Evolutionary conservation across 2,888 invertebrate species (phyloP).

Genomic region (Saturnia pavonia): DNA sequence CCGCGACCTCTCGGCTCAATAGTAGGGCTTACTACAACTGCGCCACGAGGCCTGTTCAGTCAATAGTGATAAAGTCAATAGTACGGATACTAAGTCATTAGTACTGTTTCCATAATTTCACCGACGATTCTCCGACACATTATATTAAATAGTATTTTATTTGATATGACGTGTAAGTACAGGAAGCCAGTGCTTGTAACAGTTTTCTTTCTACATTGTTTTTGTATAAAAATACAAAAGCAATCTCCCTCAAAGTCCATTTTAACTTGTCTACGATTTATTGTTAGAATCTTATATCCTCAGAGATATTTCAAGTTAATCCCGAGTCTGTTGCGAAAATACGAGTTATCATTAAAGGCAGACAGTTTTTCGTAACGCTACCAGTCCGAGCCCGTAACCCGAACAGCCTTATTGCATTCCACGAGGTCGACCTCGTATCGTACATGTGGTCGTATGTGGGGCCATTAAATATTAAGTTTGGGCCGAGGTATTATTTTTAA

Average conservation of each 20-base stretch:
- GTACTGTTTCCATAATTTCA: too few species aligned
- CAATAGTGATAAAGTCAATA: too few species aligned
- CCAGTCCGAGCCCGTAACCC: conserved; percentile 37
- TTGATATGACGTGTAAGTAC: too few species aligned
- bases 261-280: neutral
- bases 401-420: conserved; percentile 43
- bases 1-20: too few species aligned
- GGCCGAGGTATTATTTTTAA: neutral
- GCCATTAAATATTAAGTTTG: conserved; percentile 11
- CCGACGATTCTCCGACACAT: too few species aligned
- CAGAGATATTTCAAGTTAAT: conserved; percentile 9
- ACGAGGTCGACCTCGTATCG: conserved; percentile 35
- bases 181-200: too few species aligned
- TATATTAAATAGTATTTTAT: too few species aligned
- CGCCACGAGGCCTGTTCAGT: too few species aligned
- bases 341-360: conserved; percentile 29
- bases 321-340: conserved; percentile 12
- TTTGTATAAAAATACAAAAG: neutral
- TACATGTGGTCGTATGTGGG: conserved; percentile 21
- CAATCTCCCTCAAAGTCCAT: neutral
- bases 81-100: too few species aligned
- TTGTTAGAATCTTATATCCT: neutral
- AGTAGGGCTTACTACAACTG: too few species aligned
- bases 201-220: too few species aligned
- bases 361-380: conserved; percentile 36